These are phyloP conservation scores for Lasioglossum lativentre DNA, from an alignment of 2,888 invertebrate genomes.

Conservation along the genomic window DNA sequence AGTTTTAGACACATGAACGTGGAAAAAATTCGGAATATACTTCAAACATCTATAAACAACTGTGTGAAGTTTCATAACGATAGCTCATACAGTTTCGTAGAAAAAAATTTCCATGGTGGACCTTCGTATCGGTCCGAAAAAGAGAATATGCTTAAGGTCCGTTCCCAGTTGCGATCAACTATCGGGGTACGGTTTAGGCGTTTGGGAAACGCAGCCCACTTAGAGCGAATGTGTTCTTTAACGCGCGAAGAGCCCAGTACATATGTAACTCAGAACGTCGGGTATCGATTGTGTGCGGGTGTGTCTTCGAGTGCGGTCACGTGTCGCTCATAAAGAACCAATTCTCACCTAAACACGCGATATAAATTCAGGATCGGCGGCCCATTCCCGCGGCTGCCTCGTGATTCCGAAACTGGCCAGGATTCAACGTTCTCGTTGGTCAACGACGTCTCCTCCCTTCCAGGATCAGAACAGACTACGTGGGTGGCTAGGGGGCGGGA, in stretches of 20 bases:
- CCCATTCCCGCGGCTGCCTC: constrained; percentile 75
- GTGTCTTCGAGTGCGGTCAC: constrained; percentile 79
- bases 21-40: not conserved
- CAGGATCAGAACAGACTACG: constrained; percentile 43
- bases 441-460: constrained; percentile 58
- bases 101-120: not conserved
- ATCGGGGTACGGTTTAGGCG: not conserved
- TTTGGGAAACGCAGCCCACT: not conserved
- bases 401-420: constrained; percentile 55
- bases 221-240: not conserved
- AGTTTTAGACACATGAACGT: not conserved
- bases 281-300: constrained; percentile 4
- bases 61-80: not conserved
- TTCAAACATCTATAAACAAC: not conserved
- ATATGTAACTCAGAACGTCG: not conserved
- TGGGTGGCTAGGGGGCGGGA: not conserved
- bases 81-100: not conserved
- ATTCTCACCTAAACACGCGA: constrained; percentile 84
- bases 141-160: not conserved
- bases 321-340: constrained; percentile 83
- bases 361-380: constrained; percentile 84
- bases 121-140: not conserved
- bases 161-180: not conserved
- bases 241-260: not conserved
- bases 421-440: constrained; percentile 58